Base-by-base conservation (phyloP, 2,113 vertebrate genomes). In the Bujurquina vittata region DNA sequence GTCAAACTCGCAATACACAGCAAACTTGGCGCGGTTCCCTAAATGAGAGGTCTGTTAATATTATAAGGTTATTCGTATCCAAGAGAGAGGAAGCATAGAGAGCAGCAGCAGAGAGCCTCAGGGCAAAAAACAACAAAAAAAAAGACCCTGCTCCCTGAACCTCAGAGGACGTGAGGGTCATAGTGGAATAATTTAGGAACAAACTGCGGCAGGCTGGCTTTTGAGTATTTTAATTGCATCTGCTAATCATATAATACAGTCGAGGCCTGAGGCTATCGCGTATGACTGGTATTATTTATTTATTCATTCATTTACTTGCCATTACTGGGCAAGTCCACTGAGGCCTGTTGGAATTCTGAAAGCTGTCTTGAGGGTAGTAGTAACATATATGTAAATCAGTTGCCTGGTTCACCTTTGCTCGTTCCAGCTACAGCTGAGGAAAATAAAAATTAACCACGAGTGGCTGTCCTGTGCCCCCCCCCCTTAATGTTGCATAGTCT, bases 201-300 rank as follows among this genome's bases (percentile, higher is more conserved):
- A 89, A 90, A 89, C 77, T 79, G 79, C 81, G 73, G 82, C 61
- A 86, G 85, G 90, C 91, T 85, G 89, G 82, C 87, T 91, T 89
- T 89, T 83, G 89, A 92, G 88, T 83, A 89, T 62, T 94, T 94
- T 93, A 94, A 94, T 94, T 94, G 87, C 88, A 86, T 91, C 88
- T 88, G 92, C 94, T 95, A 95, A 96, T 94, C 92, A 93, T 93
- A 92, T 93, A 92, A 94, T 87, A 89, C 85, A 89, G 83, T 76
- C 35, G 52, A 78, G 69, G 90, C 94, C 92, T 54, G 37, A 52
- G 89, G 94, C 79, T 90, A 87, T 79, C 85, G 84, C 83, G 69
- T 91, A 91, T 89, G 86, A 90, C 52, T 69, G 40, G 29, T 87
- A 90, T 94, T 92, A 94, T 93, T 94, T 95, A 95, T 95, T 94